These are phyloP conservation scores for Thyatira batis DNA, from an alignment of 2,888 invertebrate species.

Conservation along the genomic window DNA sequence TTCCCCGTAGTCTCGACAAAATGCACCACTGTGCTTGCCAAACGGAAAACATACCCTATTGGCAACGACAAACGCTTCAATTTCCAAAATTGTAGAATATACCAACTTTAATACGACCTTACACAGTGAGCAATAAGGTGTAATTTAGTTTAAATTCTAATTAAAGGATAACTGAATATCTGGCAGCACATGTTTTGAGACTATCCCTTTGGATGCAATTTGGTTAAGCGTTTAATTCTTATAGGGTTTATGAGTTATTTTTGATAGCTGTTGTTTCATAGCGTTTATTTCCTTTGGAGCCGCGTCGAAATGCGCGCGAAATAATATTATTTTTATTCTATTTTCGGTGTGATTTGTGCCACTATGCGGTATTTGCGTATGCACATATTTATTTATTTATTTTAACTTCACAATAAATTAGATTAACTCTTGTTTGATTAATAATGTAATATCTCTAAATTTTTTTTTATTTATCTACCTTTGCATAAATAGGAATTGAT, in stretches of 20 bases:
- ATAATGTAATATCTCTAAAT: too few relatives aligned
- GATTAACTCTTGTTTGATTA: too few relatives aligned
- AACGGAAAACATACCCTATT: slow-evolving; percentile 46
- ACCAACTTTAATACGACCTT: slow-evolving; percentile 29
- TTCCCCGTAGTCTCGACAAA: slow-evolving; percentile 27
- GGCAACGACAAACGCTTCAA: slow-evolving; percentile 25
- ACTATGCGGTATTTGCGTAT: neutral
- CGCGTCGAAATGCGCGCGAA: slow-evolving; percentile 2
- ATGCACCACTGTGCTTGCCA: slow-evolving; percentile 41
- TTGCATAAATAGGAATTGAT: too few relatives aligned
- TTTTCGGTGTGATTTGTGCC: neutral
- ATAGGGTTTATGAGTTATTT: slow-evolving; percentile 42
- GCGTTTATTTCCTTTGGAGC: slow-evolving; percentile 14
- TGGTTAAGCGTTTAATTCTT: slow-evolving; percentile 53
- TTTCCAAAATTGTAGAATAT: slow-evolving; percentile 15
- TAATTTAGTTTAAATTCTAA: slow-evolving; percentile 19
- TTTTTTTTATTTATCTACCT: too few relatives aligned
- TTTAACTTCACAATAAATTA: too few relatives aligned
- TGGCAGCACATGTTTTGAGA: slow-evolving; percentile 36
- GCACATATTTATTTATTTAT: too few relatives aligned
- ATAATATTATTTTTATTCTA: neutral
- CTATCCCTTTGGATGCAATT: slow-evolving; percentile 50
- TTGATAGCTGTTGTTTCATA: slow-evolving; percentile 29
- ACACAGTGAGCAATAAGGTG: slow-evolving; percentile 28
- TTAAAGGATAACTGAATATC: slow-evolving; percentile 29